Evolutionary conservation across 1,140 invertebrate genomes (phyloP).

Genomic region (Tribolium madens): DNA sequence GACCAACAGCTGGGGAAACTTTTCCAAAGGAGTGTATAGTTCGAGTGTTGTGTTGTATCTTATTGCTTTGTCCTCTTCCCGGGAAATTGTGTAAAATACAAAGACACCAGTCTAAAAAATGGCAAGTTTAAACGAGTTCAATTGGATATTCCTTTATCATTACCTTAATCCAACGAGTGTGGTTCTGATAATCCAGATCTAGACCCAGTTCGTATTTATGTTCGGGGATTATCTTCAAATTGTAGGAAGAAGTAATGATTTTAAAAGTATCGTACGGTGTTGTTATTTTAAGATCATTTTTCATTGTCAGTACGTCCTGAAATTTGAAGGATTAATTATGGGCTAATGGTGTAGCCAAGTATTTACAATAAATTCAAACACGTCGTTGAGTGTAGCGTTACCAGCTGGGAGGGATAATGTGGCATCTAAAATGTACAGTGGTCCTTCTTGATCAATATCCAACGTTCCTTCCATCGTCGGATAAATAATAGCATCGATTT

Average conservation of each 20-base stretch:
- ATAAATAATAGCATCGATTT: constrained; percentile 75
- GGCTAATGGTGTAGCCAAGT: constrained; percentile 47
- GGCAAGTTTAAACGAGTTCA: constrained; percentile 40
- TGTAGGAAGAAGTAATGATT: constrained; percentile 72
- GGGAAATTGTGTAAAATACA: constrained; percentile 68
- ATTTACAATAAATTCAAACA: constrained; percentile 65
- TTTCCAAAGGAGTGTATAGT: constrained; percentile 70
- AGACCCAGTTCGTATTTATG: constrained; percentile 71
- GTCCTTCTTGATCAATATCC: constrained; percentile 71
- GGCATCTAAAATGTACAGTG: constrained; percentile 67
- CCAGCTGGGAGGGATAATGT: constrained; percentile 69
- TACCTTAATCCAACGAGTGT: constrained; percentile 71
- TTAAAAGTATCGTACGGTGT: constrained; percentile 73
- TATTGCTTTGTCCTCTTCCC: constrained; percentile 65
- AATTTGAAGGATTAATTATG: constrained; percentile 28
- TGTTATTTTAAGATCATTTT: constrained; percentile 74
- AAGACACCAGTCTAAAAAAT: constrained; percentile 65
- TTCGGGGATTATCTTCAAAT: constrained; percentile 71
- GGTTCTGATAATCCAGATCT: constrained; percentile 68
- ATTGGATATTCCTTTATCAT: constrained; percentile 44
- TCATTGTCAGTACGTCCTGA: constrained; percentile 69
- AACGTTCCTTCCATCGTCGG: constrained; percentile 72
- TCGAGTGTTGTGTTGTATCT: constrained; percentile 67
- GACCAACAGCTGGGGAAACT: constrained; percentile 67
- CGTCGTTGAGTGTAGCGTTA: constrained; percentile 69